Percentiles rank a stretch among this genome's conserved stretches.
Evolutionary conservation across 1,140 invertebrate genomes (phyloP).

Genomic region (Aradophagus sp.): DNA sequence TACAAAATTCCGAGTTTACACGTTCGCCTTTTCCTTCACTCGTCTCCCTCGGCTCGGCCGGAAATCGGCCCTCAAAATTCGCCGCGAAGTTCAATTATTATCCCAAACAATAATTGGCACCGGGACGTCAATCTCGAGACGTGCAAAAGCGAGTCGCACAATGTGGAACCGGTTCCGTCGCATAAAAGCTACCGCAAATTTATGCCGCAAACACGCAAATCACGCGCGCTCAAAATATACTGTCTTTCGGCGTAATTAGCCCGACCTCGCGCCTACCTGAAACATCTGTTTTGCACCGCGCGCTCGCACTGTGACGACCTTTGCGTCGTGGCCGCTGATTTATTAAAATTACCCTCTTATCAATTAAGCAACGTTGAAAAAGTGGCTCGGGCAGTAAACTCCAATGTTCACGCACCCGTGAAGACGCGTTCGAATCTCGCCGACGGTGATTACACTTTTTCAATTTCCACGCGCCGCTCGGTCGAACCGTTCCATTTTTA

Average conservation of each 20-base stretch:
- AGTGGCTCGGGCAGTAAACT: too few relatives aligned
- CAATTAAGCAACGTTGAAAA: constrained; percentile 5
- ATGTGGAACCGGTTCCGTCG: constrained; percentile 44
- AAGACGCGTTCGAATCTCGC: too few relatives aligned
- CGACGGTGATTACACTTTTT: too few relatives aligned
- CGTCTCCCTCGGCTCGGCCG: constrained; percentile 8
- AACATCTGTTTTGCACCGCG: constrained; percentile 43
- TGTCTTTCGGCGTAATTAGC: constrained; percentile 54
- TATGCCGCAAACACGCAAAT: constrained; percentile 54
- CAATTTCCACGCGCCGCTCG: too few relatives aligned
- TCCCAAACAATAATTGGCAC: constrained; percentile 12
- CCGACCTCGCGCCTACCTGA: constrained; percentile 44
- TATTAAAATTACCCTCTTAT: constrained; percentile 32
- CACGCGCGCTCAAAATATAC: constrained; percentile 43
- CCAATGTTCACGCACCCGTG: too few relatives aligned
- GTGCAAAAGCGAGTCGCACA: constrained; percentile 21
- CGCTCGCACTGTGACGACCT: constrained; percentile 11
- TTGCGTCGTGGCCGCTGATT: constrained; percentile 20
- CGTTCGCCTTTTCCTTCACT: too few relatives aligned
- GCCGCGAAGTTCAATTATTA: constrained; percentile 22
- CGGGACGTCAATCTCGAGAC: constrained; percentile 3
- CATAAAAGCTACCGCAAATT: constrained; percentile 55
- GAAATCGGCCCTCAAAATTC: constrained; percentile 8
- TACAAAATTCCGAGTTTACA: too few relatives aligned
- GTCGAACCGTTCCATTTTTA: too few relatives aligned